Conservation (phyloP, 2,888 invertebrate genomes). For the Muscina levida region DNA sequence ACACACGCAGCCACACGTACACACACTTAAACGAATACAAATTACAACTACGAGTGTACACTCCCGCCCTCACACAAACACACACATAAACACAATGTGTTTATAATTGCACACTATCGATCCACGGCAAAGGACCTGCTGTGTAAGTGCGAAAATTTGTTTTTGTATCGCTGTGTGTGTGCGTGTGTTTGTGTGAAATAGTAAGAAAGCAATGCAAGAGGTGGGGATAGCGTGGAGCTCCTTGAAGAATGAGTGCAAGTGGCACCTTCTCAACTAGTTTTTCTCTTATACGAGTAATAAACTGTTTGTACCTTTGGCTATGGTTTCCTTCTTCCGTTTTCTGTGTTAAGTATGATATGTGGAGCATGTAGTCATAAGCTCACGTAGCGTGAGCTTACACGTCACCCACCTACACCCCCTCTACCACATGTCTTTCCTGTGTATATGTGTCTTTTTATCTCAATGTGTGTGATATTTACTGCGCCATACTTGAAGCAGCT, state of each 20-base stretch:
- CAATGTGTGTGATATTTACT: slow-evolving; percentile 42
- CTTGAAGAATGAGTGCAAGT: slow-evolving; percentile 29
- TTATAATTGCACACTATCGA: slow-evolving; percentile 51
- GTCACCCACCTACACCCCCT: not conserved
- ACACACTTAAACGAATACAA: not conserved
- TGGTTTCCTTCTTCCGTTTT: slow-evolving; percentile 13
- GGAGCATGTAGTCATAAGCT: slow-evolving; percentile 18
- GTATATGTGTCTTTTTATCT: too few species aligned
- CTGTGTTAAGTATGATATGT: slow-evolving; percentile 31
- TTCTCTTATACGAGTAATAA: not conserved
- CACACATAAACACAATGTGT: slow-evolving; percentile 35
- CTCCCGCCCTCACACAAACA: slow-evolving; percentile 7
- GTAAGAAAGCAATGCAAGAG: not conserved
- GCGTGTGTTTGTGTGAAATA: too few species aligned
- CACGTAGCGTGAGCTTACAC: not conserved
- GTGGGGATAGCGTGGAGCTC: slow-evolving; percentile 11
- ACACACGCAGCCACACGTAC: not conserved
- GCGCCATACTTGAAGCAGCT: slow-evolving; percentile 51
- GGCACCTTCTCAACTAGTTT: slow-evolving; percentile 7
- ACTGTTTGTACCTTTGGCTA: slow-evolving; percentile 31
- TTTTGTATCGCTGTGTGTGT: slow-evolving; percentile 8
- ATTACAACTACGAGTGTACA: slow-evolving; percentile 37
- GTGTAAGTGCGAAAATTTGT: not conserved
- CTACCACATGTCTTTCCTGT: not conserved
- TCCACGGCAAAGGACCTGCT: slow-evolving; percentile 35